phyloP scores from a whole-genome alignment of 2,797 vertebrate species.

The Sphenodon punctatus region DNA sequence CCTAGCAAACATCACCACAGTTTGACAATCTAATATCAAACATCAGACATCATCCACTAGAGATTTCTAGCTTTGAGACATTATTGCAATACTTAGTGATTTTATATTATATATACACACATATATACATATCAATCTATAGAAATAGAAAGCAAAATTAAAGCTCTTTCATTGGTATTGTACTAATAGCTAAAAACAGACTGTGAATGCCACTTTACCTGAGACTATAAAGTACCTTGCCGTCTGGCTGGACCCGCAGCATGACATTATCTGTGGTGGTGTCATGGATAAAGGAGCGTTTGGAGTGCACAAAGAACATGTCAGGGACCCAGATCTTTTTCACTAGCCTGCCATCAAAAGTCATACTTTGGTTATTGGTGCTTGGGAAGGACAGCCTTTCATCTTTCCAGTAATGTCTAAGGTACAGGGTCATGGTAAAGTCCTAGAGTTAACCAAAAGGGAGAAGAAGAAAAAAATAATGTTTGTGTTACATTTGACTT shows the following conservation, averaged over 20 bases:
- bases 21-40: rapidly evolving
- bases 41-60: conserved; percentile 31
- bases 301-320: conserved; percentile 99
- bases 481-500: not conserved
- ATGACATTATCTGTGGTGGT: conserved; percentile 98
- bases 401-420: conserved; percentile 98
- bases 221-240: conserved; percentile 96
- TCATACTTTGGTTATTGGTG: conserved; percentile 98
- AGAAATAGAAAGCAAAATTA: not conserved
- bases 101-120: not conserved
- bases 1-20: not conserved
- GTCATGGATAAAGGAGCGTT: conserved; percentile 97
- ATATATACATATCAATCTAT: not conserved
- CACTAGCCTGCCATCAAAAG: conserved; percentile 94
- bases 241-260: conserved; percentile 94
- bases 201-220: conserved; percentile 75
- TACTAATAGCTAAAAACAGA: not conserved
- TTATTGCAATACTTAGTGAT: not conserved
- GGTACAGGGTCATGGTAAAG: conserved; percentile 97
- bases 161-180: not conserved
- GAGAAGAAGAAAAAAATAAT: not conserved
- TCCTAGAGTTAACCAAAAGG: conserved; percentile 78
- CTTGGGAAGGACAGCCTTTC: conserved; percentile 94
- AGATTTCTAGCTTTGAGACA: not conserved
- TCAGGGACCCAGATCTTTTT: conserved; percentile 99